A percentile compares a stretch with the other conserved stretches of the same genome.
Evolutionary conservation across 1,140 invertebrate species (phyloP).

Genomic region (Sesamia nonagrioides): DNA sequence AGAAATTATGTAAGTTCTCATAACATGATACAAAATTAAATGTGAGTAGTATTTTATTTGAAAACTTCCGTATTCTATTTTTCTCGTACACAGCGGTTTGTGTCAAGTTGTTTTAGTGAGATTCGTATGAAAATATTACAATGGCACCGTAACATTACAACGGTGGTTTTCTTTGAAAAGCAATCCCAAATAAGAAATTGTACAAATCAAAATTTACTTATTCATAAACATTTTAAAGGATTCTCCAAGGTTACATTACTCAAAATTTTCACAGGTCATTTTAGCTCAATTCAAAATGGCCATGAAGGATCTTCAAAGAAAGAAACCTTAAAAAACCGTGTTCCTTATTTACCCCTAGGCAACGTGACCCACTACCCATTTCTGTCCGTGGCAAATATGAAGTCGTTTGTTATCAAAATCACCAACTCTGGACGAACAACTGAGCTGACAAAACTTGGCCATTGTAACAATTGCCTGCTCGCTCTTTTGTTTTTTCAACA

Average conservation of each 20-base stretch:
- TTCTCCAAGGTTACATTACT: not conserved
- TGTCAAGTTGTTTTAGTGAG: no score
- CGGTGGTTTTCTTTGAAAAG: no score
- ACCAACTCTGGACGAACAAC: constrained; percentile 18
- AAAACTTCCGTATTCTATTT: no score
- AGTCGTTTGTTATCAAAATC: constrained; percentile 34
- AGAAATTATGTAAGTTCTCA: no score
- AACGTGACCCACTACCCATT: not conserved
- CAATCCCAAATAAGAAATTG: no score
- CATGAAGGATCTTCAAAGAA: not conserved
- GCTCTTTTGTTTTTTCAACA: constrained; percentile 5
- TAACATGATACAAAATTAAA: no score
- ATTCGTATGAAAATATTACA: no score
- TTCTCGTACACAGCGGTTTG: no score
- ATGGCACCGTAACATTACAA: no score
- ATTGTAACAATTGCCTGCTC: constrained; percentile 2
- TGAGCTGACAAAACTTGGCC: not conserved
- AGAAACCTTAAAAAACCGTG: not conserved
- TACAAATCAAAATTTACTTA: no score
- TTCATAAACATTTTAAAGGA: no score
- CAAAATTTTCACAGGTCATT: not conserved
- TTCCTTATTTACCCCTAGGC: not conserved
- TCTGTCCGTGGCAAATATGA: not conserved
- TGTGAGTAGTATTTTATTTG: no score
- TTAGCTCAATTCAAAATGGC: not conserved